These are phyloP conservation scores for Pelvicachromis taeniatus DNA, from an alignment of 2,113 vertebrate genomes.

Conservation along the genomic window DNA sequence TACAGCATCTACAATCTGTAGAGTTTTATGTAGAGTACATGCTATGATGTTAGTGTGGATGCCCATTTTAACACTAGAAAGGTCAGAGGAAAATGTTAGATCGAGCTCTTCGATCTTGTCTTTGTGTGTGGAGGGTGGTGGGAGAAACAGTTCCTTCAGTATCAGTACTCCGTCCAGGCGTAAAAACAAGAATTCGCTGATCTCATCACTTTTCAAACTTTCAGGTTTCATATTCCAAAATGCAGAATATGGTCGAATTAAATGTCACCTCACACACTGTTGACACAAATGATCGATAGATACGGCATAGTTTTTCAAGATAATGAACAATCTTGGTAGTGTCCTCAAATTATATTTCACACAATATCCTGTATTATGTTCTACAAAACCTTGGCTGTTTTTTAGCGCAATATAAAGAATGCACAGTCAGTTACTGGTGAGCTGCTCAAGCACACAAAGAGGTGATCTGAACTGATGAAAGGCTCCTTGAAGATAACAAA, in stretches of 20 bases:
- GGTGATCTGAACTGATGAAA: neutral
- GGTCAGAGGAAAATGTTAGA: neutral
- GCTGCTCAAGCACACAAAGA: neutral
- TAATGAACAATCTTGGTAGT: neutral
- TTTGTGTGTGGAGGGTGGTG: rapidly evolving
- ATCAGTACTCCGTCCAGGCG: neutral
- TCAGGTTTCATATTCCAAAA: neutral
- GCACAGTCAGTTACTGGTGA: neutral
- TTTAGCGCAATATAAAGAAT: neutral
- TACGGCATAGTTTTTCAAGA: neutral
- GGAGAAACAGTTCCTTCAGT: neutral
- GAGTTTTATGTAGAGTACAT: neutral
- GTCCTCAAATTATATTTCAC: neutral
- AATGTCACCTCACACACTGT: neutral
- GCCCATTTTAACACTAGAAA: neutral
- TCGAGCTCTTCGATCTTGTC: neutral
- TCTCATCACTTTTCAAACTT: neutral
- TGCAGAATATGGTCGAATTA: neutral
- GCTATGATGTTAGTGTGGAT: neutral
- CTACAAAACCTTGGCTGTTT: neutral
- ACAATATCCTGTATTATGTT: neutral
- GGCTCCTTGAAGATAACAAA: neutral
- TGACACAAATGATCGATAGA: neutral
- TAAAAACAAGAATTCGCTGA: neutral
- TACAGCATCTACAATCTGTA: neutral